Evolutionary conservation across 2,888 invertebrate species (phyloP), one percentile per base, ranked within the genome.

Genomic region (Lasioglossum oenotherae): DNA sequence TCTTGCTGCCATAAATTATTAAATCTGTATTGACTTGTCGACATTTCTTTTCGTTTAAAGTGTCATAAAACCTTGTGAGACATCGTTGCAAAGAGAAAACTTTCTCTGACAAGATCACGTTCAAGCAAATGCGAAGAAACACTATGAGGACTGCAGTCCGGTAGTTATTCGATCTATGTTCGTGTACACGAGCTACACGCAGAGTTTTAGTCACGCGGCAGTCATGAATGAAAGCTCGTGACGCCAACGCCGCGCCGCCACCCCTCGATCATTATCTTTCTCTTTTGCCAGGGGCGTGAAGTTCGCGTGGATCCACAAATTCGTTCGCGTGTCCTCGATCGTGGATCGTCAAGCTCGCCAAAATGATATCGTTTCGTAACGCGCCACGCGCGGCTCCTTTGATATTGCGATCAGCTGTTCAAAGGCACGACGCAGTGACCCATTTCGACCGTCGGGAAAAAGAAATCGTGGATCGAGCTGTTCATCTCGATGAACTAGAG

Each of bases 181-280:
- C 27, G 67, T 44, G 67, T 35, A 4, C 46, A 46, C 23, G 57
- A 41, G 5, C 49, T 27, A 60, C 46, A 57, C 16, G 27, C 71
- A 10, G 12, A 44, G 80, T 84, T 46, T 41, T 31, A 78, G 84
- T 84, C 84, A 72, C 75, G 72, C 69, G 78, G 35, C 44, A 81
- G 60, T 86, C 81, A 86, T 86, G 86, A 86, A 86, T 86, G 86
- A 80, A 81, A 84, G 74, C 77, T 53, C 72, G 69, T 16, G 23
- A n/a, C 38, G 38, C 44, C 38, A 14, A 14, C 31, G 31, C 31
- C 31, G 31, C 60, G 46, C 27, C 27, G 46, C 16, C 38, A 35
- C 31, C 27, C 31, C 31, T 41, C 19, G 38, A 27, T 67, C 53
- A 57, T 49, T 60, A 49, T 74, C 86, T 60, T n/a, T 27, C 44